Conservation (phyloP, 2,888 invertebrate species). For the Nephrotoma flavescens region DNA sequence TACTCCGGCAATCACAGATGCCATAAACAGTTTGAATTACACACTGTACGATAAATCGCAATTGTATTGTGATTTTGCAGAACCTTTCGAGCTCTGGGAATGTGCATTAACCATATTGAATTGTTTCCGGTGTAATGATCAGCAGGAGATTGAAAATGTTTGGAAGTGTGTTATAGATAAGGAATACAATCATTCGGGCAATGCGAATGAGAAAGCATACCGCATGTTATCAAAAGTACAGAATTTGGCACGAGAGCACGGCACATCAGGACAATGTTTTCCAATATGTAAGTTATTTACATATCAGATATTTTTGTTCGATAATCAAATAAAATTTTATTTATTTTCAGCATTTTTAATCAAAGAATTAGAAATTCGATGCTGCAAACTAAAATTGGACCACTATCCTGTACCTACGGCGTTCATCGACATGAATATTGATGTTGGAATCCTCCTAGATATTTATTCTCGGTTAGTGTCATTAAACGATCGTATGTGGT, state of each 20-base stretch:
- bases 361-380: conserved; percentile 60
- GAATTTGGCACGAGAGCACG: conserved; percentile 60
- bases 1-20: conserved; percentile 41
- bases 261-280: conserved; percentile 72
- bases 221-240: conserved; percentile 64
- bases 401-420: conserved; percentile 63
- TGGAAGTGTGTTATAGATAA: conserved; percentile 72
- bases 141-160: conserved; percentile 71
- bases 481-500: conserved; percentile 75
- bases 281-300: conserved; percentile 47
- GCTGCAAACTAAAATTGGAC: conserved; percentile 54
- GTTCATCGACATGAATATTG: conserved; percentile 60
- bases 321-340: conserved; percentile 1
- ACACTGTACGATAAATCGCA: conserved; percentile 77
- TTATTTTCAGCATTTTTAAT: conserved; percentile 54
- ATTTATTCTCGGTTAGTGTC: conserved; percentile 56
- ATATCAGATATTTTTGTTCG: neutral
- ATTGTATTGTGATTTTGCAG: conserved; percentile 85
- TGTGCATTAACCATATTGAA: conserved; percentile 90
- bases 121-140: conserved; percentile 86
- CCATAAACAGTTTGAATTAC: conserved; percentile 58
- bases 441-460: conserved; percentile 61
- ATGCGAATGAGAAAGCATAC: conserved; percentile 41
- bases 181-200: conserved; percentile 38
- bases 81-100: conserved; percentile 79